Conservation (phyloP, 2,113 vertebrate genomes). For the Macrotus californicus region DNA sequence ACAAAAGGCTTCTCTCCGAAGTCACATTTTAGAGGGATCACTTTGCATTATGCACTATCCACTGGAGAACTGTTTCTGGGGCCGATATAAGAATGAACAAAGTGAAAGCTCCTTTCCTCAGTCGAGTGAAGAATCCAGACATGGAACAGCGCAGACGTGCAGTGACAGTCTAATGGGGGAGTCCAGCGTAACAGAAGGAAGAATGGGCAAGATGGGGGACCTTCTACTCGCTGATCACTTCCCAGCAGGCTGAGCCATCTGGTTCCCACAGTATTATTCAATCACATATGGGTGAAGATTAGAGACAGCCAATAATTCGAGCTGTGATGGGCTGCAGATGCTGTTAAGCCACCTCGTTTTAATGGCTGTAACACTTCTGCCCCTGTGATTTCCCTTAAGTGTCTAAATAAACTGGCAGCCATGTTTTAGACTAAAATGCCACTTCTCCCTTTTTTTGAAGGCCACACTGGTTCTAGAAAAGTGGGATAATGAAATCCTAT, state of each 20-base stretch:
- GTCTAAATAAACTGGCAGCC: neutral
- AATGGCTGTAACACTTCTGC: neutral
- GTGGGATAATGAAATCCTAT: neutral
- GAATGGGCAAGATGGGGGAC: too few relatives aligned
- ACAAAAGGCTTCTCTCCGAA: neutral
- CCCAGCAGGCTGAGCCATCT: neutral
- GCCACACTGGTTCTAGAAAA: neutral
- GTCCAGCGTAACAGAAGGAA: neutral
- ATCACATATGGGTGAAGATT: neutral
- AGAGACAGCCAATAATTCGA: neutral
- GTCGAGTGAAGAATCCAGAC: neutral
- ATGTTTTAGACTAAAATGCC: neutral
- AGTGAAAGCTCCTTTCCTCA: neutral
- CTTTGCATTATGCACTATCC: neutral
- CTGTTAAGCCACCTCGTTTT: neutral
- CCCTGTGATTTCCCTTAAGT: neutral
- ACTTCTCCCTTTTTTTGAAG: neutral
- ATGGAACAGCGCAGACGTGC: neutral
- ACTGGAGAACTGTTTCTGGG: neutral
- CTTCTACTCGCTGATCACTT: neutral
- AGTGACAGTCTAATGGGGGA: neutral
- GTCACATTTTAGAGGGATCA: neutral
- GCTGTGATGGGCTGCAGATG: neutral
- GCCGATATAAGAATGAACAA: neutral
- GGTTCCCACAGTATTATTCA: neutral